These are phyloP conservation scores for Dynastes maya DNA, from an alignment of 2,888 invertebrate genomes.

Conservation along the genomic window DNA sequence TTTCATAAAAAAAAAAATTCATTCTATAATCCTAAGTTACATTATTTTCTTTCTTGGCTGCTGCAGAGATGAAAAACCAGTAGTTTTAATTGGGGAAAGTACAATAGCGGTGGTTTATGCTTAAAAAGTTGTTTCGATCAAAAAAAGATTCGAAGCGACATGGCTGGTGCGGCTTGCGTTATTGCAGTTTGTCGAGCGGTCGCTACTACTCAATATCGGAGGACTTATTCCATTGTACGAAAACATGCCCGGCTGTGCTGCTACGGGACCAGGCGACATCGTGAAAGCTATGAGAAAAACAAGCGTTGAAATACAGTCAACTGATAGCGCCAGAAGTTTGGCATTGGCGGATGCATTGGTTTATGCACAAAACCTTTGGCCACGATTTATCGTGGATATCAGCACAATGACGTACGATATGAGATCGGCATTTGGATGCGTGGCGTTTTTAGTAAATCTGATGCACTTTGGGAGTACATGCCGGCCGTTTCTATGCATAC, in stretches of 20 bases:
- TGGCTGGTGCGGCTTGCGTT: constrained; percentile 89
- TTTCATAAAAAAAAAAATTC: too few relatives aligned
- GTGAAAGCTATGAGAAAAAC: constrained; percentile 84
- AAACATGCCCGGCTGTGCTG: constrained; percentile 84
- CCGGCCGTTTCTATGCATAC: constrained; percentile 80
- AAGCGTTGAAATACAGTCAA: constrained; percentile 82
- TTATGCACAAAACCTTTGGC: constrained; percentile 84
- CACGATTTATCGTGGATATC: constrained; percentile 81
- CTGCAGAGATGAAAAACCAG: constrained; percentile 78
- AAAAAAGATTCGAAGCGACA: constrained; percentile 85
- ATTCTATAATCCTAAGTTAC: too few relatives aligned
- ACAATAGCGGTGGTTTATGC: constrained; percentile 83
- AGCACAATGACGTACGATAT: constrained; percentile 80
- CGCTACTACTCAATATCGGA: constrained; percentile 83
- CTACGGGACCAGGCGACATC: constrained; percentile 87
- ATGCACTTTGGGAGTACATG: constrained; percentile 78
- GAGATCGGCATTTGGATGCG: constrained; percentile 74
- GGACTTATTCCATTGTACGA: constrained; percentile 86
- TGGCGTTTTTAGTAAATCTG: constrained; percentile 84
- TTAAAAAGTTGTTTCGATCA: constrained; percentile 78
- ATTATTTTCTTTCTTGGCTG: constrained; percentile 77
- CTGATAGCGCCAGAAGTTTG: constrained; percentile 87
- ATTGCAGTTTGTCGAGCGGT: constrained; percentile 81
- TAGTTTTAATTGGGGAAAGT: constrained; percentile 80
- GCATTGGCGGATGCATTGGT: constrained; percentile 86